Percentiles rank a stretch among this genome's conserved stretches.
Evolutionary conservation across 2,113 vertebrate species (phyloP).

Genomic region (Odontophorus gujanensis): DNA sequence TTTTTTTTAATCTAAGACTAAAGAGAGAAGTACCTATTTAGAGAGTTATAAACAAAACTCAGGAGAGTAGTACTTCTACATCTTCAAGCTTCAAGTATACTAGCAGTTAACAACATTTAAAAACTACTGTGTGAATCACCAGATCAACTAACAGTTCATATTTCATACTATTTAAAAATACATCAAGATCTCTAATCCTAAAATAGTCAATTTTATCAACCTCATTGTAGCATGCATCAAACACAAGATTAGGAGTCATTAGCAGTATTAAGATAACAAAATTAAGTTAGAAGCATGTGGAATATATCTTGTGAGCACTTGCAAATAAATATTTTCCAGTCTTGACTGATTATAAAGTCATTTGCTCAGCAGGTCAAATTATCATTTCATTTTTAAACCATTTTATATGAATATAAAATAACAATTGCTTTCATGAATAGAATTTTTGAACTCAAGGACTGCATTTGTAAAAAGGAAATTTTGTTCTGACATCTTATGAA

Average conservation of each 20-base stretch:
- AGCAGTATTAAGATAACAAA: not conserved
- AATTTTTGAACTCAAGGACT: not conserved
- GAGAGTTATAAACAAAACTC: not conserved
- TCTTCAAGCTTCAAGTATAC: not conserved
- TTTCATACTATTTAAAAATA: not conserved
- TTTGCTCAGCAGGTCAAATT: not conserved
- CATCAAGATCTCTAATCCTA: not conserved
- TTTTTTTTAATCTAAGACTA: not conserved
- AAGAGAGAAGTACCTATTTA: not conserved
- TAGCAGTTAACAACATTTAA: not conserved
- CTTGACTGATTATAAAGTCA: not conserved
- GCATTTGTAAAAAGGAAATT: not conserved
- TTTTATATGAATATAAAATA: not conserved
- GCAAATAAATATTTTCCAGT: not conserved
- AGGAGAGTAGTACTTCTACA: not conserved
- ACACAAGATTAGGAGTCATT: not conserved
- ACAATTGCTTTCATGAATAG: not conserved
- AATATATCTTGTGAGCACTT: not conserved
- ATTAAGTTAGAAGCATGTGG: not conserved
- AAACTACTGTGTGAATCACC: not conserved
- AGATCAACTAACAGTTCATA: not conserved
- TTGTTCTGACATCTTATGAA: not conserved
- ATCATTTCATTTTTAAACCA: not conserved
- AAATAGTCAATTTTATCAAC: not conserved
- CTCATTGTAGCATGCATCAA: accelerated